phyloP scores from a whole-genome alignment of 2,797 vertebrate genomes.

The Crenuchus spilurus region DNA sequence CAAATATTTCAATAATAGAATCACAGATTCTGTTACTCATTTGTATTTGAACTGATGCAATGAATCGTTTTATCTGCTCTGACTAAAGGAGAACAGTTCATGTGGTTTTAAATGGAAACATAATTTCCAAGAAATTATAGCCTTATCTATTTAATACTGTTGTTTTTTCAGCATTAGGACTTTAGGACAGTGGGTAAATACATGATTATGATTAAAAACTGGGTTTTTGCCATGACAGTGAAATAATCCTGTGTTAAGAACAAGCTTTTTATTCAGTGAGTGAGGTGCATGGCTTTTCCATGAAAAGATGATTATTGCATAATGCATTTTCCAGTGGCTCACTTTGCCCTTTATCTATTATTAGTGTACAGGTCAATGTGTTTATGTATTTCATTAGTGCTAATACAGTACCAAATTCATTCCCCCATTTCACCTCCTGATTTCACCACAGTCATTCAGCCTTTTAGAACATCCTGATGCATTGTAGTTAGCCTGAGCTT shows the following conservation, averaged over 20 bases:
- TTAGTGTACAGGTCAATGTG: background rate
- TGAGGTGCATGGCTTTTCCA: background rate
- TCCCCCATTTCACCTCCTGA: background rate
- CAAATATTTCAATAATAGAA: background rate
- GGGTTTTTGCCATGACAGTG: background rate
- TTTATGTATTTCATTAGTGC: background rate
- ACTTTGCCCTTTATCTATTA: background rate
- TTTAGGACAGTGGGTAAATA: background rate
- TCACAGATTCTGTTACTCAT: background rate
- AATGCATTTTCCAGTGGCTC: background rate
- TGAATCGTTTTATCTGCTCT: background rate
- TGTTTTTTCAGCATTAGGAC: background rate
- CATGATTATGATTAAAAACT: background rate
- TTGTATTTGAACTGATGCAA: background rate
- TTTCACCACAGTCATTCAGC: too few species aligned
- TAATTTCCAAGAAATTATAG: background rate
- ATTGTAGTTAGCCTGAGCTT: background rate
- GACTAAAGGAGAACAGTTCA: background rate
- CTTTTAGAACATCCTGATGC: background rate
- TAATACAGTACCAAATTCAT: too few species aligned
- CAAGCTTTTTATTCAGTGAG: constrained; percentile 4
- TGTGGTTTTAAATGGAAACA: background rate
- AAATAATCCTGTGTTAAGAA: background rate
- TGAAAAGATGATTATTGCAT: constrained; percentile 2
- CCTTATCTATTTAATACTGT: background rate